phyloP scores from a whole-genome alignment of 2,113 vertebrate genomes.

The Tiliqua scincoides region DNA sequence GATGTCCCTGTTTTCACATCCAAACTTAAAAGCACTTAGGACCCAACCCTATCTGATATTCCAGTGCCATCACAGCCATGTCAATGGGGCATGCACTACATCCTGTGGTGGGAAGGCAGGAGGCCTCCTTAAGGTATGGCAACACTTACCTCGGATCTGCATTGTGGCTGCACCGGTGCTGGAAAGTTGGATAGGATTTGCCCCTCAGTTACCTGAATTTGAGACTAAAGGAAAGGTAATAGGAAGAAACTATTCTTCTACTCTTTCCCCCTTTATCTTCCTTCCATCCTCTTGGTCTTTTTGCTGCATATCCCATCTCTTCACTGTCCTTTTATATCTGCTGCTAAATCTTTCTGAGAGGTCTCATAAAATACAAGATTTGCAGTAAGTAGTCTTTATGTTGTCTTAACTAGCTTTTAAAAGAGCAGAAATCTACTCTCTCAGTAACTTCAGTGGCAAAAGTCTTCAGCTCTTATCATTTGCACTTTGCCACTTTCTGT shows the following conservation, averaged over 20 bases:
- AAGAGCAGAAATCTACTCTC: not conserved
- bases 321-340: not conserved
- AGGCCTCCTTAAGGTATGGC: too few species aligned
- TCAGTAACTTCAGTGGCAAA: not conserved
- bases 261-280: not conserved
- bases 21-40: too few species aligned
- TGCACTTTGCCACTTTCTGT: not conserved
- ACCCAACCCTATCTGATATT: too few species aligned
- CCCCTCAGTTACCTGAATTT: too few species aligned
- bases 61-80: too few species aligned
- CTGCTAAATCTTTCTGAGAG: not conserved
- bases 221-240: too few species aligned
- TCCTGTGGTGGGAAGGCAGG: too few species aligned
- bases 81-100: too few species aligned
- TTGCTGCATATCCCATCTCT: not conserved
- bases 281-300: not conserved
- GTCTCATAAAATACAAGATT: not conserved
- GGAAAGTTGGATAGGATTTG: too few species aligned
- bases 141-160: too few species aligned
- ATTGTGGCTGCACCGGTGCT: too few species aligned
- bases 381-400: not conserved
- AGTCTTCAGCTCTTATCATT: not conserved
- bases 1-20: too few species aligned
- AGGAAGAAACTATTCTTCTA: not conserved
- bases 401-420: not conserved